These are phyloP conservation scores for Drosophila diplacantha DNA, from an alignment of 2,888 invertebrate genomes.

Conservation along the genomic window DNA sequence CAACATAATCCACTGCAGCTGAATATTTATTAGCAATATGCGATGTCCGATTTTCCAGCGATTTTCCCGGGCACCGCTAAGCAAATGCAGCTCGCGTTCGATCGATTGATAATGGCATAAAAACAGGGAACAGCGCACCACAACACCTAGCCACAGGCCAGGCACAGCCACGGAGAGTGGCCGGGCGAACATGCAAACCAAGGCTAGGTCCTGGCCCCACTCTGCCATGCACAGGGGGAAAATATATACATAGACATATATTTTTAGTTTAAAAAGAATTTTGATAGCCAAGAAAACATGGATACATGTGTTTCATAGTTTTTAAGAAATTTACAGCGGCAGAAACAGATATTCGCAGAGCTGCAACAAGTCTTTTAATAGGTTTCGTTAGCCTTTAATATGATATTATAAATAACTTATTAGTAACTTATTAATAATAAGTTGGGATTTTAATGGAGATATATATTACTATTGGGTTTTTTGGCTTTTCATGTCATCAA, in stretches of 20 bases:
- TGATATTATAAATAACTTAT: no score
- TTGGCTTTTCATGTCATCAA: neutral
- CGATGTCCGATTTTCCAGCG: conserved; percentile 26
- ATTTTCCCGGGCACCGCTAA: conserved; percentile 53
- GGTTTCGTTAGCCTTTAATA: no score
- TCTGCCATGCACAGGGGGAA: conserved; percentile 3
- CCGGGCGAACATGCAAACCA: conserved; percentile 57
- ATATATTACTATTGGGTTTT: neutral
- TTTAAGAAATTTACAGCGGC: no score
- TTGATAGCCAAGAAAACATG: neutral
- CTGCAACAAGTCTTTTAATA: no score
- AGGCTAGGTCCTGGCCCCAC: conserved; percentile 43
- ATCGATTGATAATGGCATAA: conserved; percentile 70
- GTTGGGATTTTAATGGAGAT: neutral
- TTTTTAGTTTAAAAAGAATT: no score
- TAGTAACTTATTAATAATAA: no score
- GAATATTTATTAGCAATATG: conserved; percentile 68
- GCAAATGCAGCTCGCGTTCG: conserved; percentile 68
- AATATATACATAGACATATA: neutral
- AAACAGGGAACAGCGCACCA: conserved; percentile 35
- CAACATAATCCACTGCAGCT: conserved; percentile 42
- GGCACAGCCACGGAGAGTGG: conserved; percentile 8
- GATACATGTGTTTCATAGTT: no score
- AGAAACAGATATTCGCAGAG: no score
- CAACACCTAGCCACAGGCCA: conserved; percentile 53